phyloP scores from a whole-genome alignment of 1,140 invertebrate species.

The Drosophila azteca region DNA sequence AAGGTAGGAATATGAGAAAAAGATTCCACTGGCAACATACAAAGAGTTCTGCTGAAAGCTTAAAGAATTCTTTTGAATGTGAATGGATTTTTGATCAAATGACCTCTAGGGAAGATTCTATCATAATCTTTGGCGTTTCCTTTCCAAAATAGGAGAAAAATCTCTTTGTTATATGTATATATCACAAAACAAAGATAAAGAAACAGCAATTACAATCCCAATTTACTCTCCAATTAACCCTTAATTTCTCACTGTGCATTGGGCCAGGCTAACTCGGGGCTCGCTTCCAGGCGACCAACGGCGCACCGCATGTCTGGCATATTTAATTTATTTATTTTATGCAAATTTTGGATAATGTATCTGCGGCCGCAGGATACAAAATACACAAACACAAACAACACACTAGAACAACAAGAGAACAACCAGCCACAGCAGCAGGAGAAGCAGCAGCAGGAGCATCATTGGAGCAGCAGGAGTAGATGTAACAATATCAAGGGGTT shows the following conservation, averaged over 20 bases:
- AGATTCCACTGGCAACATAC: no score
- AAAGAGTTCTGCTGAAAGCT: no score
- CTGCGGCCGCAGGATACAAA: slow-evolving; percentile 80
- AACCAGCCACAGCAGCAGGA: slow-evolving; percentile 9
- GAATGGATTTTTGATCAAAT: no score
- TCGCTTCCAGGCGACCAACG: slow-evolving; percentile 56
- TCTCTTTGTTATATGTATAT: no score
- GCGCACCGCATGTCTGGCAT: slow-evolving; percentile 83
- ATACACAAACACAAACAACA: slow-evolving; percentile 56
- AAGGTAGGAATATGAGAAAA: neutral
- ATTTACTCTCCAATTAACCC: neutral
- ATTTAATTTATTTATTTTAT: slow-evolving; percentile 84
- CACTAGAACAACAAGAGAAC: slow-evolving; percentile 48
- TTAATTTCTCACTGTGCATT: slow-evolving; percentile 12
- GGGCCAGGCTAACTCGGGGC: slow-evolving; percentile 35
- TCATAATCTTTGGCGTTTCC: no score
- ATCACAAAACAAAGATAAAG: no score
- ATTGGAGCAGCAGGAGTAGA: slow-evolving; percentile 44
- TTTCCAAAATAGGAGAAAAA: no score
- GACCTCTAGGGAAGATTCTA: no score
- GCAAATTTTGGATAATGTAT: slow-evolving; percentile 83
- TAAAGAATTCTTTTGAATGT: no score
- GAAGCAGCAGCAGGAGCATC: neutral
- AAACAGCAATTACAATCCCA: neutral
- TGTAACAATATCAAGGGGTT: slow-evolving; percentile 73